A percentile compares a stretch with the other conserved stretches of the same genome.
Evolutionary conservation across 2,113 vertebrate species (phyloP).

Genomic region (Perca flavescens): DNA sequence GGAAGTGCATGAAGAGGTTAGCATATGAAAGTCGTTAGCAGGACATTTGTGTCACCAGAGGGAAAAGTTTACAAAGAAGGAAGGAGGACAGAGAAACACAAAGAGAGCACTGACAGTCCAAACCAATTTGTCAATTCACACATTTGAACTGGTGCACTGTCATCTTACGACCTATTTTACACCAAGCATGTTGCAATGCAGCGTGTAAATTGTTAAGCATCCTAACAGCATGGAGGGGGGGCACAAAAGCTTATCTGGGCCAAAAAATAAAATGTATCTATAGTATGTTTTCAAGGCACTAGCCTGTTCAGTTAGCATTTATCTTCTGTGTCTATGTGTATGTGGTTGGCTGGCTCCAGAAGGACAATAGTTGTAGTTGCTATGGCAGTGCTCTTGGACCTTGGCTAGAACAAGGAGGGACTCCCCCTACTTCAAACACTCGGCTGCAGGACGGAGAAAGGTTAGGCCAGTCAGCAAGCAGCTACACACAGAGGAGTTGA

Average conservation of each 20-base stretch:
- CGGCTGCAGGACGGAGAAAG: constrained; percentile 53
- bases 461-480: constrained; percentile 51
- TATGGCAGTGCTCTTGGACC: constrained; percentile 75
- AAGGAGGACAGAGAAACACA: not conserved
- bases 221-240: not conserved
- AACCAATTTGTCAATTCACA: constrained; percentile 6
- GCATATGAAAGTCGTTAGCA: not conserved
- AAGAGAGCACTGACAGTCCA: not conserved
- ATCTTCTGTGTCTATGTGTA: constrained; percentile 31
- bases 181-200: constrained; percentile 1
- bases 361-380: constrained; percentile 76
- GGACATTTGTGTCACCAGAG: not conserved
- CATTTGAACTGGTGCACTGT: constrained; percentile 14
- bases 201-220: constrained; percentile 32
- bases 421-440: constrained; percentile 63
- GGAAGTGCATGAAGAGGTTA: not conserved
- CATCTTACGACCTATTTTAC: constrained; percentile 36
- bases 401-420: constrained; percentile 61
- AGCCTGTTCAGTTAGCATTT: constrained; percentile 49
- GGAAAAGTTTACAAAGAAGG: not conserved
- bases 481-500: constrained; percentile 11
- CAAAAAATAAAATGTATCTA: constrained; percentile 50
- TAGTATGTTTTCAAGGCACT: constrained; percentile 64
- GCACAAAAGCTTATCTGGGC: constrained; percentile 55
- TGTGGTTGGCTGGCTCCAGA: constrained; percentile 45